phyloP scores from a whole-genome alignment of 2,113 vertebrate species.

The Glaucomys volans region DNA sequence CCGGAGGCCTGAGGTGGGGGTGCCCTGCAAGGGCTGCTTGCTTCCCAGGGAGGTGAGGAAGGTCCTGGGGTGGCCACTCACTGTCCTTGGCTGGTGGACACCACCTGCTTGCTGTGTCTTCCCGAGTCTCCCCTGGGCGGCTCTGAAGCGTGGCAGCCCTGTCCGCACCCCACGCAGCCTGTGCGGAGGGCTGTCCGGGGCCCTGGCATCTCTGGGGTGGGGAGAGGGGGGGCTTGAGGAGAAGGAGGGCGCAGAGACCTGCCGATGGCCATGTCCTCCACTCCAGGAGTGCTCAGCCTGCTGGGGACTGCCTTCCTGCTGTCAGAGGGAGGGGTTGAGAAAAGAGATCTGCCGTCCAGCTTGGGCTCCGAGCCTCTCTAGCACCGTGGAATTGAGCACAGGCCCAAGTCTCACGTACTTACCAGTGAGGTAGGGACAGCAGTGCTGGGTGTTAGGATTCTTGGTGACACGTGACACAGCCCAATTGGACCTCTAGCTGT shows the following conservation, averaged over 20 bases:
- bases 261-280: background rate
- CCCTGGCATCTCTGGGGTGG: background rate
- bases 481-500: fast-evolving
- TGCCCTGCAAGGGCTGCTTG: background rate
- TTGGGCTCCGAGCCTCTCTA: background rate
- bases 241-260: background rate
- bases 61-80: background rate
- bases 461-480: background rate
- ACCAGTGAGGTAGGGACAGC: background rate
- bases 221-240: background rate
- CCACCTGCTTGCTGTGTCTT: background rate
- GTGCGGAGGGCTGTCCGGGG: no score
- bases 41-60: fast-evolving
- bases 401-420: fast-evolving
- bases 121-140: fast-evolving
- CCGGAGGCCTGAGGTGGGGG: background rate
- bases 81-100: background rate
- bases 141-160: fast-evolving
- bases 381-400: fast-evolving
- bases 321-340: background rate
- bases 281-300: fast-evolving
- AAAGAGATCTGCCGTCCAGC: background rate
- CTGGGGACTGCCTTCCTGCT: no score
- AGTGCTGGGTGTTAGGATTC: background rate
- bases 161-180: background rate